Percentiles rank a stretch among this genome's conserved stretches.
phyloP scores from a whole-genome alignment of 2,888 invertebrate genomes.

The Meteorus cinctellus region DNA sequence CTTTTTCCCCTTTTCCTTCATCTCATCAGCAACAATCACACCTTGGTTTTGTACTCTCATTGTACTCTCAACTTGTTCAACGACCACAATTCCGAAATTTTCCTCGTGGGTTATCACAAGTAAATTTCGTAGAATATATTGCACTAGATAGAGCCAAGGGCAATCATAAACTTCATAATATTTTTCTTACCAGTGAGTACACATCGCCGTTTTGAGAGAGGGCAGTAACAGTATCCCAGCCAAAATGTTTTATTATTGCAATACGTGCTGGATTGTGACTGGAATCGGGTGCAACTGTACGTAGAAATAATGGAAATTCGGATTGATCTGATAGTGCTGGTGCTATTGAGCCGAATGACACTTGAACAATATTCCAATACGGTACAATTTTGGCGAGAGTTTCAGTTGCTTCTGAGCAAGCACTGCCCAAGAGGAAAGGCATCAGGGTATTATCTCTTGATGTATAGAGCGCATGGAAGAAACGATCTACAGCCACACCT shows the following conservation, averaged over 20 bases:
- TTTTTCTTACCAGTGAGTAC: slow-evolving; percentile 80
- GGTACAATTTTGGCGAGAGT: slow-evolving; percentile 92
- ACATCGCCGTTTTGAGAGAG: slow-evolving; percentile 91
- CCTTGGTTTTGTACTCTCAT: slow-evolving; percentile 31
- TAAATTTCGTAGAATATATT: too few species aligned
- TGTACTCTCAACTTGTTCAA: slow-evolving; percentile 38
- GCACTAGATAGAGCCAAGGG: too few species aligned
- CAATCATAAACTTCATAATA: too few species aligned
- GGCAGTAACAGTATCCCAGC: slow-evolving; percentile 91
- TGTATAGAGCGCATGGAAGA: slow-evolving; percentile 93
- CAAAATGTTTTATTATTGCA: slow-evolving; percentile 85
- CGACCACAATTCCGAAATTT: not conserved
- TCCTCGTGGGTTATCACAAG: too few species aligned
- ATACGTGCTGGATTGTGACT: slow-evolving; percentile 92
- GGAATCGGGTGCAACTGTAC: slow-evolving; percentile 92
- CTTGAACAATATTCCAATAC: slow-evolving; percentile 94
- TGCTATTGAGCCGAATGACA: slow-evolving; percentile 92
- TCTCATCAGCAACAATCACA: slow-evolving; percentile 24
- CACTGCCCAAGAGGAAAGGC: slow-evolving; percentile 89
- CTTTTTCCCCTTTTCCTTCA: slow-evolving; percentile 8
- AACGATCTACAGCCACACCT: slow-evolving; percentile 91
- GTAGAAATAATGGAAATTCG: slow-evolving; percentile 91
- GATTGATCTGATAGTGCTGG: slow-evolving; percentile 91
- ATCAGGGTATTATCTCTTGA: slow-evolving; percentile 81
- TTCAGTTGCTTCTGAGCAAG: slow-evolving; percentile 93